Conservation (phyloP, 2,113 vertebrate genomes). For the Leptodactylus fuscus region DNA sequence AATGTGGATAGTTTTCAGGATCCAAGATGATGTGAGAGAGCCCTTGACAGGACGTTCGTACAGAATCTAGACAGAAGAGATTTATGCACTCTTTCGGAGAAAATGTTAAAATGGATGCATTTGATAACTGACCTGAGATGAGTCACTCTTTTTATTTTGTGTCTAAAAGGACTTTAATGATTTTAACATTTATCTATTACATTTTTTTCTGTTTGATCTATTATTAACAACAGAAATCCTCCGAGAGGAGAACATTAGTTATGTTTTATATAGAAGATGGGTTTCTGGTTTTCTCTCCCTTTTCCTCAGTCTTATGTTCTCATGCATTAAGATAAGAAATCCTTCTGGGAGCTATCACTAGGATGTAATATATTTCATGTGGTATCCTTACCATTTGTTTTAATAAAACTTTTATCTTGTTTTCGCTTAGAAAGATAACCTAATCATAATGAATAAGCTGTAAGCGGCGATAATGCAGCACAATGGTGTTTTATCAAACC, state of each 20-base stretch:
- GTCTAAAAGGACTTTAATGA: slow-evolving; percentile 69
- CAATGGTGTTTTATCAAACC: background rate
- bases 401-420: slow-evolving; percentile 65
- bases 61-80: slow-evolving; percentile 66
- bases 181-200: slow-evolving; percentile 71
- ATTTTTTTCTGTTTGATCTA: slow-evolving; percentile 68
- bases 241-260: slow-evolving; percentile 60
- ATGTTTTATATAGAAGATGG: slow-evolving; percentile 65
- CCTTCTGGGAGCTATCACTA: slow-evolving; percentile 38
- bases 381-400: slow-evolving; percentile 61
- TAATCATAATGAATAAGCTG: slow-evolving; percentile 44
- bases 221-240: slow-evolving; percentile 69
- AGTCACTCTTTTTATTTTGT: slow-evolving; percentile 69
- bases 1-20: slow-evolving; percentile 71
- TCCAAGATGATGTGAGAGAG: slow-evolving; percentile 64
- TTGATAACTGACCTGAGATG: slow-evolving; percentile 66
- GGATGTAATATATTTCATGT: slow-evolving; percentile 41
- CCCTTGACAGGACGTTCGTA: slow-evolving; percentile 73
- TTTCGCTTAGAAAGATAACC: slow-evolving; percentile 2
- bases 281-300: slow-evolving; percentile 60
- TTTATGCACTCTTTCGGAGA: slow-evolving; percentile 65
- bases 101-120: slow-evolving; percentile 66
- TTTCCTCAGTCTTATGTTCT: slow-evolving; percentile 31
- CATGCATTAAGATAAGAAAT: slow-evolving; percentile 57
- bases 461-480: background rate